Conservation (phyloP, 2,888 invertebrate genomes). For the Melanotus villosus region DNA sequence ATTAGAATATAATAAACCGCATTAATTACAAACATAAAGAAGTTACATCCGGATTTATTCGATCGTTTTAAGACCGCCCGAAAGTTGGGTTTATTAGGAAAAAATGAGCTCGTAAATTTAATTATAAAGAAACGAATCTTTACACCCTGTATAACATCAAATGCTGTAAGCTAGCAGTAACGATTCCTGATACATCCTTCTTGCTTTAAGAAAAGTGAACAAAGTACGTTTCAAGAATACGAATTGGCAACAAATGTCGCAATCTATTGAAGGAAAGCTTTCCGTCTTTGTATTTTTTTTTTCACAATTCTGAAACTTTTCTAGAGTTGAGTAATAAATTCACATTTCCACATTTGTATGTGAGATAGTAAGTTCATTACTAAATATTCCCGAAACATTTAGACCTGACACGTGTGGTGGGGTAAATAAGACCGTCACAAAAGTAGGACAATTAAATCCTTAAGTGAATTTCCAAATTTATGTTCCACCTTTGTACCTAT, state of each 20-base stretch:
- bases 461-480: conserved; percentile 32
- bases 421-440: conserved; percentile 22
- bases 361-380: conserved; percentile 24
- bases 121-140: no score
- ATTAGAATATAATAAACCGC: no score
- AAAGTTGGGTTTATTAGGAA: no score
- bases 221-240: conserved; percentile 38
- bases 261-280: conserved; percentile 45
- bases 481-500: conserved; percentile 22
- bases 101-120: no score
- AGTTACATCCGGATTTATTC: no score
- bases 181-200: conserved; percentile 39
- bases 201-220: conserved; percentile 45
- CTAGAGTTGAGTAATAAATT: conserved; percentile 39
- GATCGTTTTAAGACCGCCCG: no score
- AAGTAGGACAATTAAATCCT: conserved; percentile 37
- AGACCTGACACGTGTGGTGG: conserved; percentile 2
- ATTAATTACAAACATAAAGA: no score
- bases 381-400: conserved; percentile 37
- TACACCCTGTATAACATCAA: conserved; percentile 2
- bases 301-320: conserved; percentile 41
- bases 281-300: conserved; percentile 42
- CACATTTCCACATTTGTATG: conserved; percentile 41
- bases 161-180: conserved; percentile 27
- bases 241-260: conserved; percentile 46